Evolutionary conservation across 1,140 invertebrate genomes (phyloP).

Genomic region (Caerostris extrusa): DNA sequence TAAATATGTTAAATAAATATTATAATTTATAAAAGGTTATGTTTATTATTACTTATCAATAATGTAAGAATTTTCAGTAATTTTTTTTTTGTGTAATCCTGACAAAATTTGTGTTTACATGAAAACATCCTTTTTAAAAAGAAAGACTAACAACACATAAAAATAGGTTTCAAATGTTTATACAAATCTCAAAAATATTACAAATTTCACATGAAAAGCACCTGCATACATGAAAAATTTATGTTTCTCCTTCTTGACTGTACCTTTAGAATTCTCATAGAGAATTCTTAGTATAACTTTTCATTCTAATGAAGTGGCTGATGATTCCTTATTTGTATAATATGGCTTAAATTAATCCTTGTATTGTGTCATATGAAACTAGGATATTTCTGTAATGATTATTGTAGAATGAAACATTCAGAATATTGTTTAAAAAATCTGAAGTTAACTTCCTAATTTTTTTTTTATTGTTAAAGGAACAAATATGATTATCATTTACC

Average conservation of each 20-base stretch:
- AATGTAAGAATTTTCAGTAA: too few relatives aligned
- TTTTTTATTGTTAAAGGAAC: slow-evolving; percentile 13
- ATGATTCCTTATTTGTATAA: slow-evolving; percentile 37
- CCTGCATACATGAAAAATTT: background rate
- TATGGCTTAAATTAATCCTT: slow-evolving; percentile 45
- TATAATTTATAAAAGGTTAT: too few relatives aligned
- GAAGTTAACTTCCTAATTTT: slow-evolving; percentile 13
- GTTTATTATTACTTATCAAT: too few relatives aligned
- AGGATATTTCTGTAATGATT: slow-evolving; percentile 36
- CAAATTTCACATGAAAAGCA: slow-evolving; percentile 52
- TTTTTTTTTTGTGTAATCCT: too few relatives aligned
- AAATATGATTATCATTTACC: slow-evolving; percentile 69
- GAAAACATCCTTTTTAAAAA: too few relatives aligned
- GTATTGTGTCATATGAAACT: slow-evolving; percentile 24
- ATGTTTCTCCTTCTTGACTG: background rate
- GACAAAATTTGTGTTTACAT: too few relatives aligned
- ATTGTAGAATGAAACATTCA: background rate
- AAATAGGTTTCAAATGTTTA: slow-evolving; percentile 41
- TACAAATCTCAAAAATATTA: slow-evolving; percentile 55
- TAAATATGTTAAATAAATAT: too few relatives aligned
- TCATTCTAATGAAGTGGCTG: slow-evolving; percentile 52
- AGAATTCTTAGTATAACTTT: slow-evolving; percentile 40
- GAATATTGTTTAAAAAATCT: background rate
- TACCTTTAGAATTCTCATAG: slow-evolving; percentile 48
- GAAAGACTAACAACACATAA: background rate